Percentiles rank a stretch among this genome's conserved stretches.
These are phyloP conservation scores for Macquaria ambigua DNA, from an alignment of 2,113 vertebrate species.

Conservation along the genomic window DNA sequence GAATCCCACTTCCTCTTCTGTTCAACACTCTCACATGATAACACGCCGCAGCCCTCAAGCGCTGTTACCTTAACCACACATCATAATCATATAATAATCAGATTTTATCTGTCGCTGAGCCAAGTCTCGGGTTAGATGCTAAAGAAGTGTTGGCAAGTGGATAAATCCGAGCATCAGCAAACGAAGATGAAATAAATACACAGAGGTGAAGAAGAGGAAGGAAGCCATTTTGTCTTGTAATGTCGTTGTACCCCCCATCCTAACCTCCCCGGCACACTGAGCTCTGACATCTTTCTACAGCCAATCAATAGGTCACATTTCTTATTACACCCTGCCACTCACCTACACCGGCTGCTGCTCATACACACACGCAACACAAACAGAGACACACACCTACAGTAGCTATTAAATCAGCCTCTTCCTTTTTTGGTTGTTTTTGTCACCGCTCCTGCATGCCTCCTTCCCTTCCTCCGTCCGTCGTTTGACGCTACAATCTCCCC, in stretches of 20 bases:
- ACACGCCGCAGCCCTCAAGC: constrained; percentile 42
- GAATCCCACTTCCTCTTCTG: constrained; percentile 61
- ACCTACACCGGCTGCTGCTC: constrained; percentile 45
- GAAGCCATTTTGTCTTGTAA: constrained; percentile 44
- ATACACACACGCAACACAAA: constrained; percentile 36
- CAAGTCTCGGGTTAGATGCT: constrained; percentile 30
- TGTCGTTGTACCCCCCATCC: constrained; percentile 6
- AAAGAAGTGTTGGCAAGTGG: constrained; percentile 53
- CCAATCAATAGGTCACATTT: constrained; percentile 78
- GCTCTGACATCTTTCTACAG: constrained; percentile 66
- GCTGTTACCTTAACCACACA: constrained; percentile 73
- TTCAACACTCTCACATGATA: constrained; percentile 62
- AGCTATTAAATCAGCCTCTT: constrained; percentile 25
- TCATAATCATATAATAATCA: constrained; percentile 65
- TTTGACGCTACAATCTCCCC: constrained; percentile 26
- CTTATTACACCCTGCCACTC: constrained; percentile 75
- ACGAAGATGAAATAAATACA: constrained; percentile 30
- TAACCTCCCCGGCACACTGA: not conserved
- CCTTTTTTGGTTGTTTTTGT: constrained; percentile 24
- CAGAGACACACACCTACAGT: constrained; percentile 36
- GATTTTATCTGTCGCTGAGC: constrained; percentile 57
- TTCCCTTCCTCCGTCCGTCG: not conserved
- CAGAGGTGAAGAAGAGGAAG: constrained; percentile 2
- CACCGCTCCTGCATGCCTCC: not conserved
- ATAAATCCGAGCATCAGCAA: constrained; percentile 31